phyloP scores from a whole-genome alignment of 2,888 invertebrate genomes.

The Drosophila birchii region DNA sequence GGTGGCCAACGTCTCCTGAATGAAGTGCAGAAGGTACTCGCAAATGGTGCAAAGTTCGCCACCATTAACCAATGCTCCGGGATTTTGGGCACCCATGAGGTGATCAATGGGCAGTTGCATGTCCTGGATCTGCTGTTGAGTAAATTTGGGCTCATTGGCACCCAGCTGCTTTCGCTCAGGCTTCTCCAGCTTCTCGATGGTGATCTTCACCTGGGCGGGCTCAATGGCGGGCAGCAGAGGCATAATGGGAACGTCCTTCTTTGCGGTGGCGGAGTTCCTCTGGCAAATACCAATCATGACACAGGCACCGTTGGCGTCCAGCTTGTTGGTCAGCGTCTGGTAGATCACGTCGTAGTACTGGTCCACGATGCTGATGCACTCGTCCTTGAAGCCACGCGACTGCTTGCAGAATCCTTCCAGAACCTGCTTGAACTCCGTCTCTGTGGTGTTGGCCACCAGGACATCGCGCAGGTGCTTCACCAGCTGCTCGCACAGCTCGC shows the following conservation, averaged over 20 bases:
- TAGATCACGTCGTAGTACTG: constrained; percentile 92
- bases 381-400: constrained; percentile 89
- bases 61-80: constrained; percentile 82
- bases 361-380: constrained; percentile 91
- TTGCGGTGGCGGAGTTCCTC: constrained; percentile 61
- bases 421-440: constrained; percentile 91
- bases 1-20: constrained; percentile 90
- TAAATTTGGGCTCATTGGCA: constrained; percentile 80
- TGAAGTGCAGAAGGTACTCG: constrained; percentile 91
- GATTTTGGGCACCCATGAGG: constrained; percentile 84
- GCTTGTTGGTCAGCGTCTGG: constrained; percentile 88
- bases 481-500: constrained; percentile 94
- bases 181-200: constrained; percentile 70
- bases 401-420: constrained; percentile 92
- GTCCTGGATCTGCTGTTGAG: constrained; percentile 78
- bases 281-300: constrained; percentile 86
- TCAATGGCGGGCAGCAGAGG: constrained; percentile 87
- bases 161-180: constrained; percentile 61
- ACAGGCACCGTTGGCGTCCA: constrained; percentile 90
- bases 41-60: constrained; percentile 90
- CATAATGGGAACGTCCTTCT: constrained; percentile 85
- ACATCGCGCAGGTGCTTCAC: constrained; percentile 92
- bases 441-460: constrained; percentile 93
- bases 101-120: constrained; percentile 86
- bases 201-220: constrained; percentile 84